Conservation (phyloP, 1,140 invertebrate genomes). For the Drosophila insularis region DNA sequence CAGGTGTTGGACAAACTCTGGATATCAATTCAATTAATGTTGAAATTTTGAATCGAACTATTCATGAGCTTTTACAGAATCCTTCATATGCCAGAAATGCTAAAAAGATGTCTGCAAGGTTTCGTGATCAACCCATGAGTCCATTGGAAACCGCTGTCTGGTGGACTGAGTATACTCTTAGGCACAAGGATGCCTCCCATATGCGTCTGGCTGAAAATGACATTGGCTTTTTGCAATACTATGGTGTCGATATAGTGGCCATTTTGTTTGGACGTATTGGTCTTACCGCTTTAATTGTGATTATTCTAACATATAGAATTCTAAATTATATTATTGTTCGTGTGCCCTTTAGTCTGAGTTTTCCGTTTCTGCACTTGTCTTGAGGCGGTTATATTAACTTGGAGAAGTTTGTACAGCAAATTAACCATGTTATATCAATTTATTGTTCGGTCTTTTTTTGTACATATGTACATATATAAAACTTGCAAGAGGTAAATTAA, state of each 20-base stretch:
- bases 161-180: slow-evolving; percentile 85
- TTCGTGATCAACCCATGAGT: slow-evolving; percentile 84
- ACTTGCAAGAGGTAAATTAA: no score
- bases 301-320: not conserved
- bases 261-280: slow-evolving; percentile 6
- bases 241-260: not conserved
- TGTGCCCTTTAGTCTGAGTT: not conserved
- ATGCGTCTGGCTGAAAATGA: slow-evolving; percentile 75
- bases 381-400: no score
- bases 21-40: slow-evolving; percentile 18
- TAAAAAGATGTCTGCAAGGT: slow-evolving; percentile 81
- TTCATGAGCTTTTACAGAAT: slow-evolving; percentile 34
- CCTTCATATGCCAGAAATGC: slow-evolving; percentile 28
- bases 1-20: slow-evolving; percentile 83
- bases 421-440: no score
- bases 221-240: not conserved
- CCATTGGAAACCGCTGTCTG: slow-evolving; percentile 84
- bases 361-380: not conserved
- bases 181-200: slow-evolving; percentile 74
- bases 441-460: no score
- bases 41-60: not conserved
- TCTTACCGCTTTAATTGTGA: not conserved
- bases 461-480: no score
- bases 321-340: not conserved
- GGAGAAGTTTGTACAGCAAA: no score